Conservation (phyloP, 1,140 invertebrate species). For the Trachymyrmex septentrionalis region DNA sequence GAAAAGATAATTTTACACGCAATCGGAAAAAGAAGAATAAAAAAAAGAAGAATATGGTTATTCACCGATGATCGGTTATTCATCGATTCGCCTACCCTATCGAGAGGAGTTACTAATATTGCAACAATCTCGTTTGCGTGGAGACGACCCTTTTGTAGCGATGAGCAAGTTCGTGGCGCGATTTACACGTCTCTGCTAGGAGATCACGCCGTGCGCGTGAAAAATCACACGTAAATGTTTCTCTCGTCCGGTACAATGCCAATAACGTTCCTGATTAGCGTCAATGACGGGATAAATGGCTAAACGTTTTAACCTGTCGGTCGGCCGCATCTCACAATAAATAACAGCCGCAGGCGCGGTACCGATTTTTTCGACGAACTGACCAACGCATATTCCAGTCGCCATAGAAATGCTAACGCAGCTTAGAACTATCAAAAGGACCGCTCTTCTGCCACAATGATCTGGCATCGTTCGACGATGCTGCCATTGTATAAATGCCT, state of each 20-base stretch:
- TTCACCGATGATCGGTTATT: slow-evolving; percentile 24
- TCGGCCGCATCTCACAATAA: slow-evolving; percentile 67
- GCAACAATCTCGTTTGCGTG: slow-evolving; percentile 32
- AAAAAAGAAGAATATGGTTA: slow-evolving; percentile 5
- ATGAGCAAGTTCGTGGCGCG: slow-evolving; percentile 43
- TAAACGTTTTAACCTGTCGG: slow-evolving; percentile 69
- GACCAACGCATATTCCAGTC: slow-evolving; percentile 65
- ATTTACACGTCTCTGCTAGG: slow-evolving; percentile 55
- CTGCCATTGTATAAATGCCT: slow-evolving; percentile 60
- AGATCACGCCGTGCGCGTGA: slow-evolving; percentile 15
- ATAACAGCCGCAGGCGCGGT: slow-evolving; percentile 62
- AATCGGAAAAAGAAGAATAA: neutral
- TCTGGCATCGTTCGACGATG: slow-evolving; percentile 57
- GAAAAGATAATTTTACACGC: slow-evolving; percentile 6
- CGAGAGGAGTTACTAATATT: neutral
- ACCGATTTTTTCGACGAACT: slow-evolving; percentile 67
- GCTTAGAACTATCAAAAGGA: slow-evolving; percentile 74
- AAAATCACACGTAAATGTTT: slow-evolving; percentile 17
- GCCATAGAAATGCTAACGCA: slow-evolving; percentile 76
- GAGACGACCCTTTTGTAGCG: slow-evolving; percentile 6
- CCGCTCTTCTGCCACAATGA: slow-evolving; percentile 69
- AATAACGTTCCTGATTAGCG: slow-evolving; percentile 69
- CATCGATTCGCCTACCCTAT: neutral
- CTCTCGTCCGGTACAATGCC: slow-evolving; percentile 18
- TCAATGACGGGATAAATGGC: slow-evolving; percentile 75